Evolutionary conservation across 2,888 invertebrate genomes (phyloP).

Genomic region (Theretra japonica): DNA sequence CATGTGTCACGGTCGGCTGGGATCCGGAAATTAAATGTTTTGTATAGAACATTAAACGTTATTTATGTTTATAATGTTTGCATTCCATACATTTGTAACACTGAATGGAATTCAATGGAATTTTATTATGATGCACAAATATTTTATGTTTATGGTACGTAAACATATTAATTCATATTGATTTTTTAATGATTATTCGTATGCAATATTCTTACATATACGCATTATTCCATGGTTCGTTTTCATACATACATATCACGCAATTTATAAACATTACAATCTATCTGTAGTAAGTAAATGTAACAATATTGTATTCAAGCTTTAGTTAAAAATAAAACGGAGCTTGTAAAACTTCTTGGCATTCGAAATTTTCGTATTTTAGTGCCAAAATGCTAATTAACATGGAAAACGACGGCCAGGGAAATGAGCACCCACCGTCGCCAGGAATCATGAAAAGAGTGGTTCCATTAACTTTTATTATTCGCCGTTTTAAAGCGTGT

Average conservation of each 20-base stretch:
- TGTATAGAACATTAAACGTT: constrained; percentile 65
- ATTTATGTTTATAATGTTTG: constrained; percentile 55
- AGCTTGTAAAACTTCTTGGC: constrained; percentile 48
- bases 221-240: too few relatives aligned
- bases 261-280: too few relatives aligned
- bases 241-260: too few relatives aligned
- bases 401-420: constrained; percentile 71
- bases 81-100: constrained; percentile 28
- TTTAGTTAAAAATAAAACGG: constrained; percentile 36
- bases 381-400: constrained; percentile 83
- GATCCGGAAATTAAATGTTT: constrained; percentile 70
- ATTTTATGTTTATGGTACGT: background rate
- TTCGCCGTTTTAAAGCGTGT: constrained; percentile 79
- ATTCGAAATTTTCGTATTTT: constrained; percentile 75
- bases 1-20: constrained; percentile 48
- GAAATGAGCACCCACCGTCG: constrained; percentile 74
- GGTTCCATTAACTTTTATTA: constrained; percentile 83
- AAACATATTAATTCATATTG: background rate
- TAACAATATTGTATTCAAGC: background rate
- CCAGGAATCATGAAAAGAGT: constrained; percentile 79
- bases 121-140: background rate
- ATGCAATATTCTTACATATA: background rate
- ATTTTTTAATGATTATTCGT: background rate
- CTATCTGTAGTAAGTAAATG: background rate
- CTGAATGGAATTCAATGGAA: constrained; percentile 15